phyloP scores from a whole-genome alignment of 2,888 invertebrate genomes.

The Cartodere bifasciata region DNA sequence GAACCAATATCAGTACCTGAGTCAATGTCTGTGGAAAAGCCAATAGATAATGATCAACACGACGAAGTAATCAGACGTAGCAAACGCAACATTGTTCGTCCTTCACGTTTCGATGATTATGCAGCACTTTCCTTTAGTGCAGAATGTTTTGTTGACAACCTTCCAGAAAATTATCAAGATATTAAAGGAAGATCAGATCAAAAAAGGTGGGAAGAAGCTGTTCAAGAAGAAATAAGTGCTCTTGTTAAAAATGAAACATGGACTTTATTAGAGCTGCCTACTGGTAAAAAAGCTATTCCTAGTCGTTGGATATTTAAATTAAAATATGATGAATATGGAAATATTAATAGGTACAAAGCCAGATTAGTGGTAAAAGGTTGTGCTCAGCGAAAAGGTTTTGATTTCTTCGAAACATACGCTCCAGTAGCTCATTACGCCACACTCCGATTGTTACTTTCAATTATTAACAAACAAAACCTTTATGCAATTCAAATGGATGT shows the following conservation, averaged over 20 bases:
- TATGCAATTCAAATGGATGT: slow-evolving; percentile 19
- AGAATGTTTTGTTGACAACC: slow-evolving; percentile 12
- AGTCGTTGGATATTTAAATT: slow-evolving; percentile 17
- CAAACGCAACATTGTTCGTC: no score
- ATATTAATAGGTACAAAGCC: slow-evolving; percentile 19
- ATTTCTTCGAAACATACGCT: slow-evolving; percentile 21
- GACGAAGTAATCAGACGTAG: slow-evolving; percentile 5
- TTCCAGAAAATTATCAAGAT: slow-evolving; percentile 10
- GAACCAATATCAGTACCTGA: no score
- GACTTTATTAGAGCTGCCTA: slow-evolving; percentile 12
- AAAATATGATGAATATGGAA: slow-evolving; percentile 14
- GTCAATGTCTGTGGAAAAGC: no score
- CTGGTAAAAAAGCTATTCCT: slow-evolving; percentile 13
- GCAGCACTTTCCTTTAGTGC: slow-evolving; percentile 7
- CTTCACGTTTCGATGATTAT: slow-evolving; percentile 10
- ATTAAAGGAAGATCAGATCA: slow-evolving; percentile 8
- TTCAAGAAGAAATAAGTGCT: slow-evolving; percentile 17
- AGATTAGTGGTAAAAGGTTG: slow-evolving; percentile 20
- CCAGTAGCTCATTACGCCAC: slow-evolving; percentile 20
- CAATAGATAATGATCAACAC: no score
- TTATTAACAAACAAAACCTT: slow-evolving; percentile 14
- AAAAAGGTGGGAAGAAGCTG: slow-evolving; percentile 13
- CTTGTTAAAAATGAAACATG: slow-evolving; percentile 16
- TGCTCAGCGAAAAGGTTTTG: slow-evolving; percentile 15
- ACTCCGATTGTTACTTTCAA: slow-evolving; percentile 15